Conservation (phyloP, 2,113 vertebrate species). For the Trematocara stigmaticum region DNA sequence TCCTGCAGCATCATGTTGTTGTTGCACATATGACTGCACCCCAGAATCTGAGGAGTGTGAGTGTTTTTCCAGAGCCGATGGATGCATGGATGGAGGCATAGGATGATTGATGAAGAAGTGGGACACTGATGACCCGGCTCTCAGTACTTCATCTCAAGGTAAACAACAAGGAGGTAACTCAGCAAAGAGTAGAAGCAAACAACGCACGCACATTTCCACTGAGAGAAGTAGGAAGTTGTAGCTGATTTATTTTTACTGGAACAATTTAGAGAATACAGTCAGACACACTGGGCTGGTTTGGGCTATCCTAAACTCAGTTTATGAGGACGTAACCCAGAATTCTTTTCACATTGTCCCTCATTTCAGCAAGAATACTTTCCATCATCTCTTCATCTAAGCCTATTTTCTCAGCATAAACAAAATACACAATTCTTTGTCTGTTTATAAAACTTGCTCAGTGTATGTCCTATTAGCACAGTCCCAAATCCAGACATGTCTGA, state of each 20-base stretch:
- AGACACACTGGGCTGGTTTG: not conserved
- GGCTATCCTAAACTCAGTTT: not conserved
- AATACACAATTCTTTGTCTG: not conserved
- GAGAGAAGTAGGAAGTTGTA: not conserved
- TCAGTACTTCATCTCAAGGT: not conserved
- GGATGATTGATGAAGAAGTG: conserved; percentile 43
- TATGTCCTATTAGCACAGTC: conserved; percentile 49
- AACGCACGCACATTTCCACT: not conserved
- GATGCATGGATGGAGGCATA: conserved; percentile 18
- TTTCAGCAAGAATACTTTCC: not conserved
- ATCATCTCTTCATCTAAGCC: not conserved
- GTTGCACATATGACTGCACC: conserved; percentile 58
- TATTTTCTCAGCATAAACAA: not conserved
- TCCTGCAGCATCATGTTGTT: conserved; percentile 69
- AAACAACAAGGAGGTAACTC: conserved; percentile 5
- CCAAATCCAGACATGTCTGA: conserved; percentile 60
- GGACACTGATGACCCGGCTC: conserved; percentile 23
- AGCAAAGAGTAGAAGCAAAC: not conserved
- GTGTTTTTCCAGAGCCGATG: conserved; percentile 48
- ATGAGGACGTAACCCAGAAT: not conserved
- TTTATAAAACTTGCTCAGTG: conserved; percentile 23
- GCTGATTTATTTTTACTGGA: not conserved
- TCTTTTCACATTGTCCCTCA: not conserved
- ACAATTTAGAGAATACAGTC: not conserved
- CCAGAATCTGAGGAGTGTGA: conserved; percentile 53